Evolutionary conservation across 2,113 vertebrate species (phyloP).

Genomic region (Rhinoderma darwinii): DNA sequence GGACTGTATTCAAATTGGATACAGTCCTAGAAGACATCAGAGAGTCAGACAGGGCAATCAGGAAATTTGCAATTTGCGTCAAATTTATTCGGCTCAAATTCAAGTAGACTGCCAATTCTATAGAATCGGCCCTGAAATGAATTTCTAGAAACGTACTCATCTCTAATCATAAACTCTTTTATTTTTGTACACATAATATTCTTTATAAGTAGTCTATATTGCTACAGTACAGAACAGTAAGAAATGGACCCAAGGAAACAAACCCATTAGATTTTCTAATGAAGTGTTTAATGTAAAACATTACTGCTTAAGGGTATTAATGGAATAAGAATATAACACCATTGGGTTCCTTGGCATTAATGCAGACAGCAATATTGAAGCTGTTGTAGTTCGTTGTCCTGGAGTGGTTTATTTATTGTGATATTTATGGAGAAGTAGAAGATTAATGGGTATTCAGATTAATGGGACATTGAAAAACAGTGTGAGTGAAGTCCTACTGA

Average conservation of each 20-base stretch:
- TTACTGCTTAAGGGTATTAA: constrained; percentile 59
- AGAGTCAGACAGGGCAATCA: too few relatives aligned
- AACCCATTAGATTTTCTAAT: constrained; percentile 59
- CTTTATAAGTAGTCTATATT: constrained; percentile 28
- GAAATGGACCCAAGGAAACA: constrained; percentile 55
- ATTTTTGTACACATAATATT: background rate
- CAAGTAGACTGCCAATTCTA: too few relatives aligned
- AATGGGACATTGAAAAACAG: constrained; percentile 60
- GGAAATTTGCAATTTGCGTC: too few relatives aligned
- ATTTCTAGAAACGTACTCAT: background rate
- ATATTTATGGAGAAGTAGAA: constrained; percentile 59
- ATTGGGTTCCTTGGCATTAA: constrained; percentile 58
- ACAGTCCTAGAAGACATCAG: too few relatives aligned
- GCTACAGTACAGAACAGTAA: constrained; percentile 48
- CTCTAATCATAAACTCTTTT: background rate
- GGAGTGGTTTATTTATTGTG: constrained; percentile 59
- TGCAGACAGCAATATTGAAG: constrained; percentile 55
- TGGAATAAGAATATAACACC: constrained; percentile 54
- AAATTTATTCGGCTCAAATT: too few relatives aligned
- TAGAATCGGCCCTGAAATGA: too few relatives aligned
- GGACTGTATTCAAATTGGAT: too few relatives aligned
- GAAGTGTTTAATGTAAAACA: constrained; percentile 60
- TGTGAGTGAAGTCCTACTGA: constrained; percentile 57
- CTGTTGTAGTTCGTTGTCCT: constrained; percentile 58
- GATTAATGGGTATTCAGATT: constrained; percentile 58